These are phyloP conservation scores for Pantala flavescens DNA, from an alignment of 1,140 invertebrate species.

Conservation along the genomic window DNA sequence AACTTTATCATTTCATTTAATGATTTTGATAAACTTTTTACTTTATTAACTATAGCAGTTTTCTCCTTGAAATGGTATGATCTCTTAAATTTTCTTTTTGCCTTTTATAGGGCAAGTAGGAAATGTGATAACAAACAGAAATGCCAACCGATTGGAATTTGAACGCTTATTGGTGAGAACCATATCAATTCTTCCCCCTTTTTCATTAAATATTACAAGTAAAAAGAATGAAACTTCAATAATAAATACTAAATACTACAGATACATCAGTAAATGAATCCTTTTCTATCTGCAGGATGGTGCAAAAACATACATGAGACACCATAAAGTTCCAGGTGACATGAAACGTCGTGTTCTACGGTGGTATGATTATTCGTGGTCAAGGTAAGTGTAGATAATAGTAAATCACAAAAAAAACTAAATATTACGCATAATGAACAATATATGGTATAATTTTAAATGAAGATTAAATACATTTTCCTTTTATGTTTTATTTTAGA, in stretches of 20 bases:
- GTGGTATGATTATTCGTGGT: slow-evolving; percentile 98
- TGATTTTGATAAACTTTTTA: no score
- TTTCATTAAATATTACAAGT: not conserved
- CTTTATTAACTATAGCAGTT: no score
- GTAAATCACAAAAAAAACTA: not conserved
- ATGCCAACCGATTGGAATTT: slow-evolving; percentile 92
- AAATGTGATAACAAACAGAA: slow-evolving; percentile 93
- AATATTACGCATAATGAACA: not conserved
- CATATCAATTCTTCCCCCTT: not conserved
- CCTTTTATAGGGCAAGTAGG: slow-evolving; percentile 73
- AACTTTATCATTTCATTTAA: no score
- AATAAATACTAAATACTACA: not conserved
- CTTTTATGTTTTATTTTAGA: slow-evolving; percentile 34
- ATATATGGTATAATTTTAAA: not conserved
- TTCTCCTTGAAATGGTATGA: not conserved
- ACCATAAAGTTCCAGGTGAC: slow-evolving; percentile 89
- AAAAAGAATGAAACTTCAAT: no score
- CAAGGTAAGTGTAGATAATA: slow-evolving; percentile 40
- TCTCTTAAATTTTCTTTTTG: not conserved
- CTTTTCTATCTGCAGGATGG: slow-evolving; percentile 52
- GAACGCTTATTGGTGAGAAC: slow-evolving; percentile 65
- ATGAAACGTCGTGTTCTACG: slow-evolving; percentile 88
- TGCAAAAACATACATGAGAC: slow-evolving; percentile 93
- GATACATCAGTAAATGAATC: not conserved
- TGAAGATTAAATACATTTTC: slow-evolving; percentile 12